A percentile compares a stretch with the other conserved stretches of the same genome.
phyloP scores from a whole-genome alignment of 2,113 vertebrate species.

The Hippocampus abdominalis region DNA sequence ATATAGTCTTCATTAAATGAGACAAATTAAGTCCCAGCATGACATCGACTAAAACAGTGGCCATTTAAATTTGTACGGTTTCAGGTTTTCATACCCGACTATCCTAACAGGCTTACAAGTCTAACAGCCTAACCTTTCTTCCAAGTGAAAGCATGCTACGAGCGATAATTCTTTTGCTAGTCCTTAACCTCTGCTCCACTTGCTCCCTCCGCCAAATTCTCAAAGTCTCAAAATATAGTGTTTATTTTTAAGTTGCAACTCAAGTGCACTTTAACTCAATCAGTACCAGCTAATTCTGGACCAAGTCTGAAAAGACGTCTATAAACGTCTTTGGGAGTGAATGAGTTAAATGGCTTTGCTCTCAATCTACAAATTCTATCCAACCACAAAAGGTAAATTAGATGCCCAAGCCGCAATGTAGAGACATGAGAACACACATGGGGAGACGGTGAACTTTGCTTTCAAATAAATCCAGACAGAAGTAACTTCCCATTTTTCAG shows the following conservation, averaged over 20 bases:
- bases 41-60: neutral
- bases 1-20: neutral
- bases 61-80: neutral
- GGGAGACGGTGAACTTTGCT: neutral
- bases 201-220: slow-evolving; percentile 6
- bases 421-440: neutral
- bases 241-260: neutral
- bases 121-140: too few relatives aligned
- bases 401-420: neutral
- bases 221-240: neutral
- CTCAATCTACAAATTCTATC: neutral
- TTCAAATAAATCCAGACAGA: neutral
- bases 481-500: neutral
- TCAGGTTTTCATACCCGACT: neutral
- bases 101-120: slow-evolving; percentile 7
- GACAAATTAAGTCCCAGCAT: neutral
- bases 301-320: too few relatives aligned
- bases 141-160: slow-evolving; percentile 3
- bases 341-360: neutral
- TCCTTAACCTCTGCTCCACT: slow-evolving; percentile 1
- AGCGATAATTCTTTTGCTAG: slow-evolving; percentile 16
- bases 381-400: neutral
- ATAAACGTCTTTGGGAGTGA: too few relatives aligned
- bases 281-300: too few relatives aligned
- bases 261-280: neutral